A percentile compares a stretch with the other conserved stretches of the same genome.
Evolutionary conservation across 2,797 vertebrate genomes (phyloP).

Genomic region (Micrastur ruficollis): DNA sequence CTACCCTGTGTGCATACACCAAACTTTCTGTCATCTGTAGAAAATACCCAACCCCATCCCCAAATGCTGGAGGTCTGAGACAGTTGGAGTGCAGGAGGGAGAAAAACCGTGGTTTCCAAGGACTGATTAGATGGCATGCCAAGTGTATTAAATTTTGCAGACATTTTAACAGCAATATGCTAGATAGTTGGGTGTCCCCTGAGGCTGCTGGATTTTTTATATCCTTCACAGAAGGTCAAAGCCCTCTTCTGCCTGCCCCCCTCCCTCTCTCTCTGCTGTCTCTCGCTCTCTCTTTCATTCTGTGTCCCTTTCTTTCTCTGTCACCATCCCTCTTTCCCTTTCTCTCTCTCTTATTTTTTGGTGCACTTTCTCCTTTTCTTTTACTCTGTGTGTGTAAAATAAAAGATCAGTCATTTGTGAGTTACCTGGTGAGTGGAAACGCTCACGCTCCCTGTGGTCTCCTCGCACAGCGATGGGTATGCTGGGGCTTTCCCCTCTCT

Average conservation of each 20-base stretch:
- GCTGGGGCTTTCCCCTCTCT: slow-evolving; percentile 45
- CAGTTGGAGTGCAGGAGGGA: slow-evolving; percentile 21
- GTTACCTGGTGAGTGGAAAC: slow-evolving; percentile 30
- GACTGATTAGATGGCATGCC: slow-evolving; percentile 86
- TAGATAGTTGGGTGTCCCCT: slow-evolving; percentile 89
- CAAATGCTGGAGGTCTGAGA: slow-evolving; percentile 30
- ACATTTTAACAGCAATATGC: slow-evolving; percentile 93
- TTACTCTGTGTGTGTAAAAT: background rate
- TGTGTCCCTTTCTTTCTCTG: slow-evolving; percentile 21
- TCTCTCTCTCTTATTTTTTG: background rate
- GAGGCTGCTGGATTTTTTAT: slow-evolving; percentile 92
- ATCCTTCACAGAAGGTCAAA: slow-evolving; percentile 98
- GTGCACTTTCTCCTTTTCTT: background rate
- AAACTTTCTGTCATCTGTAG: background rate
- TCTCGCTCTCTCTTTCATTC: background rate
- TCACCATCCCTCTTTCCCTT: slow-evolving; percentile 16
- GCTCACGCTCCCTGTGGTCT: background rate
- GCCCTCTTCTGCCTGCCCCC: slow-evolving; percentile 77
- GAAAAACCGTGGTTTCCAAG: slow-evolving; percentile 75
- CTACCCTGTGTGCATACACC: background rate
- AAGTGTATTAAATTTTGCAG: slow-evolving; percentile 92
- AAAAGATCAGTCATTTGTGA: slow-evolving; percentile 54
- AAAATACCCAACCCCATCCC: background rate
- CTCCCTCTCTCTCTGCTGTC: slow-evolving; percentile 17
- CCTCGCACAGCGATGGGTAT: background rate